Percentiles rank a stretch among this genome's conserved stretches.
These are phyloP conservation scores for Tigriopus californicus DNA, from an alignment of 2,888 invertebrate species.

Conservation along the genomic window DNA sequence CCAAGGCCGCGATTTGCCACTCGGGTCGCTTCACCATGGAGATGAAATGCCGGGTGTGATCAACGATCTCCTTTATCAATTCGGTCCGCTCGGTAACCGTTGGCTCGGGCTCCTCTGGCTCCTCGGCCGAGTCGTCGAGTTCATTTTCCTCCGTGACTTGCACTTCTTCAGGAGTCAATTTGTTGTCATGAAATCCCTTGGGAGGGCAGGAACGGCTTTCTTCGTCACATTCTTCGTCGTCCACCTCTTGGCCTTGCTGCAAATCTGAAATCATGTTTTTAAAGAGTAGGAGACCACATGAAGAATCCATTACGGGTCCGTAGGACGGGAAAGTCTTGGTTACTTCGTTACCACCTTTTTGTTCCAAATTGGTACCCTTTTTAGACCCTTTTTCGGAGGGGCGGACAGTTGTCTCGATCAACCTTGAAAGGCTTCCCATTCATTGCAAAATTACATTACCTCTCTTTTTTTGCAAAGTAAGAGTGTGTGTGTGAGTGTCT, in stretches of 20 bases:
- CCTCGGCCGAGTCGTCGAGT: background rate
- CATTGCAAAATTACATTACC: too few relatives aligned
- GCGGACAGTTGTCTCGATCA: too few relatives aligned
- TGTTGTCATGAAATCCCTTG: background rate
- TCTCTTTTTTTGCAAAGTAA: too few relatives aligned
- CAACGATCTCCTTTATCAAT: background rate
- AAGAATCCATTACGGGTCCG: too few relatives aligned
- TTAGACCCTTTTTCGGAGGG: too few relatives aligned
- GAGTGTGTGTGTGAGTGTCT: too few relatives aligned
- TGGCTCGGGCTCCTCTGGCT: background rate
- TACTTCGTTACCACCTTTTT: too few relatives aligned
- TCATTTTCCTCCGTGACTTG: background rate
- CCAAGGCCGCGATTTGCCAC: slow-evolving; percentile 8
- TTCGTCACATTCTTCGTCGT: background rate
- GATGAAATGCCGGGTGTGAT: slow-evolving; percentile 8
- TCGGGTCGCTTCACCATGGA: slow-evolving; percentile 6
- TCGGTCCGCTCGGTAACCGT: background rate
- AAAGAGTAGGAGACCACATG: too few relatives aligned
- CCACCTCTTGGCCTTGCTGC: background rate
- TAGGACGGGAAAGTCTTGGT: too few relatives aligned
- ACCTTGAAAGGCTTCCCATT: too few relatives aligned
- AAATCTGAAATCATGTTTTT: too few relatives aligned
- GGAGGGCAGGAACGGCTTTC: background rate
- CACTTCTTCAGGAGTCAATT: background rate
- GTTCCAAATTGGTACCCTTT: too few relatives aligned